Conservation (phyloP, 2,888 invertebrate species). For the Ennomos quercinarius region DNA sequence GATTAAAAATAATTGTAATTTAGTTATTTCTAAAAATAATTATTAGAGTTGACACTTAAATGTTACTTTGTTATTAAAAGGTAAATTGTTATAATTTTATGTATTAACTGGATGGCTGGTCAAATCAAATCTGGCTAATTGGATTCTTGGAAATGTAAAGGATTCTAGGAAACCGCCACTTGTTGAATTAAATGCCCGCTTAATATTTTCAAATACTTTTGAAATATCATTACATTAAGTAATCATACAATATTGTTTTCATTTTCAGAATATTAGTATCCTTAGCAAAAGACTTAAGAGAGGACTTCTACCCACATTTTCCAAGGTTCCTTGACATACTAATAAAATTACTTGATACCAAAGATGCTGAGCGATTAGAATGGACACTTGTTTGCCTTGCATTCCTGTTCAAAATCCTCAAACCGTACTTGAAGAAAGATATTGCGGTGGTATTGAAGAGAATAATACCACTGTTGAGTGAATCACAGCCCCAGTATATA, state of each 20-base stretch:
- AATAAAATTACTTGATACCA: conserved; percentile 89
- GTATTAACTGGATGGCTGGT: no score
- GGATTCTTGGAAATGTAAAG: no score
- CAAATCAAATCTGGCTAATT: no score
- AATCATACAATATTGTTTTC: conserved; percentile 11
- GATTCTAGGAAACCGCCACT: no score
- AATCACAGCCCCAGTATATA: conserved; percentile 92
- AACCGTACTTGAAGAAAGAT: conserved; percentile 93
- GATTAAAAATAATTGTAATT: no score
- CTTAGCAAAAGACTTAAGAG: conserved; percentile 93
- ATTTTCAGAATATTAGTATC: conserved; percentile 91
- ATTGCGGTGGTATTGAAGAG: conserved; percentile 89
- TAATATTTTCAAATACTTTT: no score
- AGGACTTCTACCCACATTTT: conserved; percentile 96
- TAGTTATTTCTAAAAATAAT: no score
- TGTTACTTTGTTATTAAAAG: no score
- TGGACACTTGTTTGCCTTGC: conserved; percentile 94
- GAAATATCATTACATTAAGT: no score
- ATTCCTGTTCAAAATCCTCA: conserved; percentile 95
- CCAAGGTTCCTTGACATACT: conserved; percentile 90
- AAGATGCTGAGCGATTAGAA: conserved; percentile 94
- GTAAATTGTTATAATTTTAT: no score
- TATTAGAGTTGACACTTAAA: no score
- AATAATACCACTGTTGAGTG: conserved; percentile 91
- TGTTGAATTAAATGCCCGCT: no score